These are phyloP conservation scores for Laticauda laticaudata DNA, from an alignment of 2,113 vertebrate genomes.

Conservation along the genomic window DNA sequence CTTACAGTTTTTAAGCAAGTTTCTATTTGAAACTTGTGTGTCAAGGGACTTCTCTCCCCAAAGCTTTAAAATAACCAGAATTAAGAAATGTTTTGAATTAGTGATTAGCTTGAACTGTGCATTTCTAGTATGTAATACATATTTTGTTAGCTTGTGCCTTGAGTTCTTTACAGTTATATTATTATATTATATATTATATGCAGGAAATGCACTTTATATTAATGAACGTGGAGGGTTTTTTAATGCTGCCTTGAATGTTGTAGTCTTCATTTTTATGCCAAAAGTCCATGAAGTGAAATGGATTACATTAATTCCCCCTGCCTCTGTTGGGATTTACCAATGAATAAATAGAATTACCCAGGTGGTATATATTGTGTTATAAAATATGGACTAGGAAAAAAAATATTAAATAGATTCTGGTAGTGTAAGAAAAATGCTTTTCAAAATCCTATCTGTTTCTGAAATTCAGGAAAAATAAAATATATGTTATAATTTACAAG, in stretches of 20 bases:
- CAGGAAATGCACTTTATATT: conserved; percentile 79
- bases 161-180: conserved; percentile 76
- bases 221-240: conserved; percentile 70
- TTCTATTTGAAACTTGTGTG: conserved; percentile 68
- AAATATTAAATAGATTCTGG: conserved; percentile 37
- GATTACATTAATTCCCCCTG: conserved; percentile 45
- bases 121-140: conserved; percentile 79
- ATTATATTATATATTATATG: conserved; percentile 68
- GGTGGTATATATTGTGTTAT: conserved; percentile 42
- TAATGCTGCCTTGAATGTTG: conserved; percentile 76
- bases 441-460: conserved; percentile 30
- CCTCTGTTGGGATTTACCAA: conserved; percentile 49
- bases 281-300: conserved; percentile 63
- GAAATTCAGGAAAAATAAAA: conserved; percentile 46
- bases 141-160: conserved; percentile 81
- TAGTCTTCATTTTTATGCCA: conserved; percentile 69
- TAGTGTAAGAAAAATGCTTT: conserved; percentile 49
- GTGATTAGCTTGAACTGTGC: conserved; percentile 74
- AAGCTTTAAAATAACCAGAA: conserved; percentile 74
- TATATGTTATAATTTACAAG: neutral
- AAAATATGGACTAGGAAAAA: conserved; percentile 37
- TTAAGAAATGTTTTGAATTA: conserved; percentile 66
- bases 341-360: conserved; percentile 53
- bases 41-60: conserved; percentile 69
- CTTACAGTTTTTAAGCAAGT: conserved; percentile 72